phyloP scores from a whole-genome alignment of 1,140 invertebrate species.

The Pseudomyrmex dendroicus region DNA sequence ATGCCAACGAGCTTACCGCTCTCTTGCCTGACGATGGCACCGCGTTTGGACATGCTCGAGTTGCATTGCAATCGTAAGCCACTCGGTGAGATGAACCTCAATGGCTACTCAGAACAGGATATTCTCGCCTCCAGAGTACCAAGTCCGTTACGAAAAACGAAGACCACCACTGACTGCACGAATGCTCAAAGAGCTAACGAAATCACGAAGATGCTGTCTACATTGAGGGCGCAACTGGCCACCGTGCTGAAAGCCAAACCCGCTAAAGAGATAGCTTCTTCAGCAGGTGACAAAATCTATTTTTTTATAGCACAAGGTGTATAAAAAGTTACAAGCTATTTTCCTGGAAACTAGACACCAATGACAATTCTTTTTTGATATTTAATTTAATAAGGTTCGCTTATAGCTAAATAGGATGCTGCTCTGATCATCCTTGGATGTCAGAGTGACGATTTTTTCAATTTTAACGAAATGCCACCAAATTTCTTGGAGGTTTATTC shows the following conservation, averaged over 20 bases:
- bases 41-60: constrained; percentile 91
- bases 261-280: constrained; percentile 75
- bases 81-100: constrained; percentile 88
- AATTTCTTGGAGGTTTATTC: too few relatives aligned
- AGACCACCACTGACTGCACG: constrained; percentile 14
- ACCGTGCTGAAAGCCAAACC: constrained; percentile 83
- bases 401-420: too few relatives aligned
- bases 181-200: constrained; percentile 60
- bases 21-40: constrained; percentile 96
- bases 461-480: too few relatives aligned
- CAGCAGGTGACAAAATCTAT: constrained; percentile 72
- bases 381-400: too few relatives aligned
- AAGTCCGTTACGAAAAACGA: constrained; percentile 73
- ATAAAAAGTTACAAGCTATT: too few relatives aligned
- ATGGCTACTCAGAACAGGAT: constrained; percentile 67
- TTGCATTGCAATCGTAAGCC: constrained; percentile 88
- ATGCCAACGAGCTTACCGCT: constrained; percentile 93
- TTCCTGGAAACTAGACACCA: too few relatives aligned
- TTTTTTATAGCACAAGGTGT: background rate
- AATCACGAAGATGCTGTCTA: constrained; percentile 78
- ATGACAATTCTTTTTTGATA: too few relatives aligned
- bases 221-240: constrained; percentile 78
- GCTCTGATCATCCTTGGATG: too few relatives aligned
- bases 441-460: too few relatives aligned
- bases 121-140: constrained; percentile 68